Evolutionary conservation across 2,797 vertebrate species (phyloP), one percentile per base, ranked within the genome.

Genomic region (Psittacula derbiana): DNA sequence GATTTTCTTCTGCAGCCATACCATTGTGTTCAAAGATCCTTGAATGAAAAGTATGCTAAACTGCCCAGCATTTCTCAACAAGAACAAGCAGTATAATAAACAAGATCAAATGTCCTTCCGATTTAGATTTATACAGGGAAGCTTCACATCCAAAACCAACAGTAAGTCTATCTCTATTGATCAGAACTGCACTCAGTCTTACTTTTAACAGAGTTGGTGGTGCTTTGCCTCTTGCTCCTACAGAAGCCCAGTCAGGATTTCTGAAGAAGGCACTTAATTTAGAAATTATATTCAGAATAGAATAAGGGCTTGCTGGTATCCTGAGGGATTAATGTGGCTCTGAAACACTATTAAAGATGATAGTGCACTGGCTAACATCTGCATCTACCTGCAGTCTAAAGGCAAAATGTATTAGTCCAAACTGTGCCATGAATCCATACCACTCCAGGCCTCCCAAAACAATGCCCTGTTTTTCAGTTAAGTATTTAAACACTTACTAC

Each of bases 241-340:
- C 21, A 86, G 73, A 64, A 73, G 55, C 55, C 66, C 1, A 10
- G 57, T 20, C 81, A 93, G 61, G 65, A 90, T 0, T 3, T 80
- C 79, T 58, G 43, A 82, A 73, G 41, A 65, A 88, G 41, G 65
- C 83, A 83, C 65, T 92, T 89, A 91, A 74, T 64, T 72, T 55
- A 80, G 81, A 74, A 70, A 87, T 92, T 71, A 90, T 85, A 74
- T 89, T 73, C 74, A 89, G 72, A 89, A 82, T 41, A 71, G 72
- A 95, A 80, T 18, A 86, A 23, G 43, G 53, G 46, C 27, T 66
- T 74, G 52, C 38, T 89, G 61, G 30, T 85, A 67, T 41, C 30
- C 61, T 46, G 53, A 52, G 44, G 57, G 78, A 95, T 81, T 94
- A 73, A 66, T 17, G 44, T 82, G 55, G 19, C 92, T 85, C 86